A percentile compares a stretch with the other conserved stretches of the same genome.
Evolutionary conservation across 2,113 vertebrate genomes (phyloP).

Genomic region (Atractosteus spatula): DNA sequence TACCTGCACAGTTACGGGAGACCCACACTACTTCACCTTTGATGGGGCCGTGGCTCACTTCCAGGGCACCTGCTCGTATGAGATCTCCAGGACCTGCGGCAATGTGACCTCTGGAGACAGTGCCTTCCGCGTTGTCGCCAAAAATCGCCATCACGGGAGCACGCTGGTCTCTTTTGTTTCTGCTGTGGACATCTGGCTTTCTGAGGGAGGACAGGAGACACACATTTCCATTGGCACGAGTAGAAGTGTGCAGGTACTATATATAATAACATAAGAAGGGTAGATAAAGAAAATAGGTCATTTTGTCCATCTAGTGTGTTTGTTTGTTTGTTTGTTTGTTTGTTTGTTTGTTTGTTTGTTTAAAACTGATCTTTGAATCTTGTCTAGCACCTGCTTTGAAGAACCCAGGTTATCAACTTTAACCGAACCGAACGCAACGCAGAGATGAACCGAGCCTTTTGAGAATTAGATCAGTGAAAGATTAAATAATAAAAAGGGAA

Average conservation of each 20-base stretch:
- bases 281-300: too few species aligned
- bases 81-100: constrained; percentile 47
- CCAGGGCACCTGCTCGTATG: constrained; percentile 70
- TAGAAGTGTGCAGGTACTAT: constrained; percentile 43
- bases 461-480: too few species aligned
- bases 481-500: too few species aligned
- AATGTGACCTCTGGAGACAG: constrained; percentile 15
- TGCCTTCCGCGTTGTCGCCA: constrained; percentile 45
- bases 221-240: constrained; percentile 47
- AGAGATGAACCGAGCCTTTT: too few species aligned
- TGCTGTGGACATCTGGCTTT: constrained; percentile 52
- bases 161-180: constrained; percentile 54
- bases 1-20: constrained; percentile 61
- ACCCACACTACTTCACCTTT: constrained; percentile 70
- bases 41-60: constrained; percentile 67
- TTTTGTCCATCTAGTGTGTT: too few species aligned
- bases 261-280: too few species aligned
- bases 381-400: too few species aligned
- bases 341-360: too few species aligned
- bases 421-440: too few species aligned
- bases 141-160: constrained; percentile 53
- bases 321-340: too few species aligned
- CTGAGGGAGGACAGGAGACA: constrained; percentile 3
- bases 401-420: too few species aligned
- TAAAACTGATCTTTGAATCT: too few species aligned